These are phyloP conservation scores for Echeneis naucrates DNA, from an alignment of 2,797 vertebrate genomes.

Conservation along the genomic window DNA sequence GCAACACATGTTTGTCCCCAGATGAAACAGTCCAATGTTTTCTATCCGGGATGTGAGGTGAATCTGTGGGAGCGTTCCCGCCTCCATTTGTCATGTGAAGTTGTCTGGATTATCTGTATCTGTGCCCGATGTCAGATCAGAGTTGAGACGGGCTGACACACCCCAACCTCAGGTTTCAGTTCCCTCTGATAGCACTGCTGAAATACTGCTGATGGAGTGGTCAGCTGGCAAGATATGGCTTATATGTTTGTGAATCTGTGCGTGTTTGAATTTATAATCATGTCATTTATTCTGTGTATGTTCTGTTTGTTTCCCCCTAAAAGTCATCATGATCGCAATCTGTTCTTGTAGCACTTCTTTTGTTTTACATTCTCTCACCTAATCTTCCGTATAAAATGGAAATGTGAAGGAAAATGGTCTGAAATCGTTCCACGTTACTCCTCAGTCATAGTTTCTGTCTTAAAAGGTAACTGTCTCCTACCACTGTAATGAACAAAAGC, in stretches of 20 bases:
- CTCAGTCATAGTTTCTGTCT: slow-evolving; percentile 32
- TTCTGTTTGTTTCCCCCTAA: background rate
- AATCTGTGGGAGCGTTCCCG: slow-evolving; percentile 37
- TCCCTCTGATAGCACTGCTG: no score
- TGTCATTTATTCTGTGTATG: background rate
- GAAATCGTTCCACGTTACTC: slow-evolving; percentile 11
- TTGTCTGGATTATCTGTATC: slow-evolving; percentile 59
- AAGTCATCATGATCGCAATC: background rate
- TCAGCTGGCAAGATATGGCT: slow-evolving; percentile 40
- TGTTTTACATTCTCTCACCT: background rate
- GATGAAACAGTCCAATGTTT: slow-evolving; percentile 4
- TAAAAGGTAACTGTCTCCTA: background rate
- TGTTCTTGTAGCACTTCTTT: background rate
- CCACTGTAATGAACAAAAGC: slow-evolving; percentile 27
- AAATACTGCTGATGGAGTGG: slow-evolving; percentile 52
- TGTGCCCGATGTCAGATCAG: slow-evolving; percentile 33
- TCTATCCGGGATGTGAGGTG: slow-evolving; percentile 7
- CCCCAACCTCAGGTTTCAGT: slow-evolving; percentile 28
- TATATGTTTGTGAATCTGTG: no score
- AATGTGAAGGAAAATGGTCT: background rate
- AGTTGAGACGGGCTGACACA: slow-evolving; percentile 30
- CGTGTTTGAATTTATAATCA: background rate
- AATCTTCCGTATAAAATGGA: background rate
- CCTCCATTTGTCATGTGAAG: slow-evolving; percentile 45
- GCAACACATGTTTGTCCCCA: slow-evolving; percentile 19